Base-by-base conservation (phyloP, 2,888 invertebrate genomes). In the Vanessa cardui region DNA sequence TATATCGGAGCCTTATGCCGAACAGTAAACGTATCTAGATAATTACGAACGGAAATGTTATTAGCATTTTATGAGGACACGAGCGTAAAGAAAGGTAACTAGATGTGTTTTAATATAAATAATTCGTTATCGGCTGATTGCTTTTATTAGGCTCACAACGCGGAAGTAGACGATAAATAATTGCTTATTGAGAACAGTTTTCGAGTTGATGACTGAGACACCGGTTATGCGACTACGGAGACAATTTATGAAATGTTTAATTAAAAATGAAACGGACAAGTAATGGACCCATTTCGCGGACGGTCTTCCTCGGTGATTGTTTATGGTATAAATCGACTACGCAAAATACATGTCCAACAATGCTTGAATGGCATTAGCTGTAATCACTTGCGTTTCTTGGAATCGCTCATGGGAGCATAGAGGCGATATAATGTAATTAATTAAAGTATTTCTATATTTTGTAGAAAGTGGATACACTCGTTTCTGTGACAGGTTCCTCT, bases 151-250 rank as follows among this genome's bases (percentile, higher is more conserved):
- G 77, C 75, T 80, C 78, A 76, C 75, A 78, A 82, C 77, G 79
- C 77, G 82, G 84, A 85, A 85, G 77, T 68, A 68, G 66, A 76
- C 73, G 74, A 74, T 77, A 76, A 76, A 77, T 77, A 75, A 77
- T 76, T 74, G 74, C 74, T 76, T 76, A 78, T 74, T 77, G 73
- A 78, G 74, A 80, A 78, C 79, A 78, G 82, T 78, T 74, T 78
- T 76, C 71, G 71, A 73, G 67, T 63, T 66, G 70, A 72, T 77
- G 76, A 77, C 73, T 77, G 77, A 31, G 60, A 68, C 62, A 72
- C 71, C 71, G 72, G 72, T 70, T 72, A 39, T 66, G 70, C 60
- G 64, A 62, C 68, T 68, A 62, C 52, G 56, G 52, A 68, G 63
- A 71, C 66, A 70, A 70, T 72, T 73, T 71, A 73, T 73, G 64